Base-by-base conservation (phyloP, 2,888 invertebrate species). In the Catotricha subobsoleta region DNA sequence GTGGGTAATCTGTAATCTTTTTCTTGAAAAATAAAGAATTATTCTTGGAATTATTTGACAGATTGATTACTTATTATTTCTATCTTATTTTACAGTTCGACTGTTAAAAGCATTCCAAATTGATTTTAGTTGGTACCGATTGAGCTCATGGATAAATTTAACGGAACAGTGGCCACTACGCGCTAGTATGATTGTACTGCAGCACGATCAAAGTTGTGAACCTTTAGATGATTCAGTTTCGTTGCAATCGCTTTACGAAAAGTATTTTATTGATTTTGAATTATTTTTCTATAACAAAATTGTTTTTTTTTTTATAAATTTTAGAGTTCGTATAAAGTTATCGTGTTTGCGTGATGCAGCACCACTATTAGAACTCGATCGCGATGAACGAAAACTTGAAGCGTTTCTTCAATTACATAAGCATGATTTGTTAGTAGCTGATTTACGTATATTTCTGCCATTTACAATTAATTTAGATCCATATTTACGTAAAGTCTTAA, bases 151-250 rank as follows among this genome's bases (percentile, higher is more conserved):
- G 97, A 86, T 97, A 49, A 95, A 97, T 64, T 76, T 98, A 43
- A 92, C 95, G 0, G 98, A 98, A 58, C 97, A 97, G 60, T 98
- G 97, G 97, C 97, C 97, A 0, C 86, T 92, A 64, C 72, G 95
- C 42, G 87, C 94, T 20, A 94, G 95, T 12, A 95, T 95, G 94
- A 81, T 98, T 54, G 91, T 97, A 47, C 76, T 92, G 52, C 83
- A 90, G 59, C 90, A 84, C 57, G 94, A 95, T 60, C 74, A 82
- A 43, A 79, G 76, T 51, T 91, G 94, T 57, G 86, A 90, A 21
- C 72, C 73, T 45, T 71, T 90, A 37, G 91, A 92, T 45, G 92
- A 94, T 58, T 71, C 72, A 45, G 76, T 79, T 34, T 79, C 92
- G 4, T 68, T 97, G 41, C 90, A 91, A 61, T 73, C 77, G 47